Evolutionary conservation across 1,140 invertebrate genomes (phyloP).

Genomic region (Solenopsis invicta): DNA sequence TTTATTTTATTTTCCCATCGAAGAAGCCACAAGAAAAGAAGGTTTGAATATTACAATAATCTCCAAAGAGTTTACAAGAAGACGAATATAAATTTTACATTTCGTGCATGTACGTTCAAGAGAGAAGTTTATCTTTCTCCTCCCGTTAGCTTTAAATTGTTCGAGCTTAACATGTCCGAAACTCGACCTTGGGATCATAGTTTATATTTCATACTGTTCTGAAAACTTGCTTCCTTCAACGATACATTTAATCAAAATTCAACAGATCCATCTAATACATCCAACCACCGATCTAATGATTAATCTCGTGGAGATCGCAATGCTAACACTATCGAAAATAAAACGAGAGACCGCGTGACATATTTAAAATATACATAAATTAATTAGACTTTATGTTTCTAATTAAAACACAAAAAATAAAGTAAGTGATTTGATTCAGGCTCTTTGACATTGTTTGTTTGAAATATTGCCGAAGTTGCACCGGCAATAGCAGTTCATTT

Average conservation of each 20-base stretch:
- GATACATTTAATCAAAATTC: background rate
- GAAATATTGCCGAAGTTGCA: background rate
- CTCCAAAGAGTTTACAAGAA: slow-evolving; percentile 17
- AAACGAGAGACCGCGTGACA: background rate
- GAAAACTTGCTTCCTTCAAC: background rate
- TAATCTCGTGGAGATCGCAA: background rate
- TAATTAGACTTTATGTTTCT: background rate
- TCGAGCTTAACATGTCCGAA: background rate
- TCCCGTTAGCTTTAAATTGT: slow-evolving; percentile 11
- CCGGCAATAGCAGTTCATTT: background rate
- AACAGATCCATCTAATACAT: too few relatives aligned
- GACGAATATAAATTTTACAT: slow-evolving; percentile 42
- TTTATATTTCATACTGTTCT: background rate
- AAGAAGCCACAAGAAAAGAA: background rate
- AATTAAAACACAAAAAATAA: background rate
- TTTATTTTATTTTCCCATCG: slow-evolving; percentile 52
- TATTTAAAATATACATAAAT: background rate
- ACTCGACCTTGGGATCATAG: background rate
- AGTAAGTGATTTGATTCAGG: background rate
- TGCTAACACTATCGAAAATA: background rate
- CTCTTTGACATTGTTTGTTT: background rate
- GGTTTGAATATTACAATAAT: slow-evolving; percentile 46
- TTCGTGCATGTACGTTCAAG: background rate
- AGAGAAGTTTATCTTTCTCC: background rate
- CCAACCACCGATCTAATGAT: background rate